Evolutionary conservation across 2,888 invertebrate genomes (phyloP).

Genomic region (Isoperla grammatica): DNA sequence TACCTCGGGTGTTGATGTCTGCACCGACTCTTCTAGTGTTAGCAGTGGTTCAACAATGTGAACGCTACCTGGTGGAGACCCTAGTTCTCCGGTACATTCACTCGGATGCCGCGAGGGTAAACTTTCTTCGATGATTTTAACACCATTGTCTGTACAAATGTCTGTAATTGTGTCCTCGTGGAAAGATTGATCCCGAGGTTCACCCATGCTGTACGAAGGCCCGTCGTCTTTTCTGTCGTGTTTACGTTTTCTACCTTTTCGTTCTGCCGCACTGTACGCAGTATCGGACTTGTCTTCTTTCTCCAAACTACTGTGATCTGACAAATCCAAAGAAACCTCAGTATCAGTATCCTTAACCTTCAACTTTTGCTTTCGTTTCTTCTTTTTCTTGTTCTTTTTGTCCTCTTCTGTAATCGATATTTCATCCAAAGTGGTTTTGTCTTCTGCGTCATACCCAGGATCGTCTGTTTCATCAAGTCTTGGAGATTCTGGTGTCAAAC

Average conservation of each 20-base stretch:
- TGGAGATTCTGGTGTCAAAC: conserved; percentile 36
- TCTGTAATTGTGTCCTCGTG: neutral
- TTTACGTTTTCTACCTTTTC: conserved; percentile 41
- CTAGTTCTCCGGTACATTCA: too few species aligned
- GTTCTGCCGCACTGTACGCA: conserved; percentile 25
- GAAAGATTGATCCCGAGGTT: neutral
- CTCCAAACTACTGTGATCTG: conserved; percentile 35
- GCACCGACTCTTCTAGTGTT: conserved; percentile 9
- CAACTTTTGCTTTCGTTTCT: conserved; percentile 47
- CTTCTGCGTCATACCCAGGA: conserved; percentile 68
- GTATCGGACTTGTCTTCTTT: conserved; percentile 31
- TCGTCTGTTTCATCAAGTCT: conserved; percentile 49
- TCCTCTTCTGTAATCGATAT: conserved; percentile 40
- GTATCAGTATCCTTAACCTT: conserved; percentile 48
- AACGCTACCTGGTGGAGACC: too few species aligned
- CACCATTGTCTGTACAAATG: neutral
- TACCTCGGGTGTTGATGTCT: conserved; percentile 39
- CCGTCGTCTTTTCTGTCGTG: conserved; percentile 34
- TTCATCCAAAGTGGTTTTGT: conserved; percentile 56
- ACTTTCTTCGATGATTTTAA: neutral
- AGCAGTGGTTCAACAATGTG: conserved; percentile 32
- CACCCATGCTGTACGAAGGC: neutral
- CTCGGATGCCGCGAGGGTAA: neutral
- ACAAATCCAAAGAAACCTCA: conserved; percentile 30
- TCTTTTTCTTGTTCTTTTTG: conserved; percentile 49